Base-by-base conservation (phyloP, 2,888 invertebrate species). In the Yponomeuta cagnagella region DNA sequence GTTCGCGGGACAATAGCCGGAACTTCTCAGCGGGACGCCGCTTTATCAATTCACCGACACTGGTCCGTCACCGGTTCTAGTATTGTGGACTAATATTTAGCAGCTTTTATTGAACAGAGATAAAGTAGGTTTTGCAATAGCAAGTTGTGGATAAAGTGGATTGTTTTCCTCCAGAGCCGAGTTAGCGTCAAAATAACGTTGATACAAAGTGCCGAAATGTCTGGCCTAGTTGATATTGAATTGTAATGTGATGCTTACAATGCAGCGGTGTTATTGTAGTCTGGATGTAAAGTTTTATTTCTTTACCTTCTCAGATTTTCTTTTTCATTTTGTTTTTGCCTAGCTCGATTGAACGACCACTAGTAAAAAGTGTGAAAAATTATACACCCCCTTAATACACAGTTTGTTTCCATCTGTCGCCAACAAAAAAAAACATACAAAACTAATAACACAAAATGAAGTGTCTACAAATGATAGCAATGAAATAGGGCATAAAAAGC, bases 11-110 rank as follows among this genome's bases (percentile, higher is more conserved):
- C 88, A 88, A 88, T 88, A 86, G 77, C 87, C 88, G 88, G 88
- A 88, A 88, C 87, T 80, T 77, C 86, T 76, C 87, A 73, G 77
- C 87, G 83, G 87, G 88, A 81, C 77, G 77, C 78, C 79, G 63
- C 72, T 73, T 73, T 73, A 73, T 72, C 73, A 73, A 73, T 75
- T 75, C 74, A 74, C 73, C 73, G 70, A 70, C 67, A 68, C 66
- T 10, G 58, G 68, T 31, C 48, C 23, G 30, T 30, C 63, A 63
- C 37, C 63, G 31, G 37, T 4, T 37, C 48, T 37, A 37, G 37
- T 37, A 68, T 43, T 43, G 43, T 43, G 43, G 9, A 52, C 68
- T 37, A 33, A 3, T 31, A 23, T 15, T 33, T 4, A 4, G 52
- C 37, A 37, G 67, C 8, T 37, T 43, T 33, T 43, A 37, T n/a